Conservation (phyloP, 2,888 invertebrate genomes). For the Pristionchus mayeri region DNA sequence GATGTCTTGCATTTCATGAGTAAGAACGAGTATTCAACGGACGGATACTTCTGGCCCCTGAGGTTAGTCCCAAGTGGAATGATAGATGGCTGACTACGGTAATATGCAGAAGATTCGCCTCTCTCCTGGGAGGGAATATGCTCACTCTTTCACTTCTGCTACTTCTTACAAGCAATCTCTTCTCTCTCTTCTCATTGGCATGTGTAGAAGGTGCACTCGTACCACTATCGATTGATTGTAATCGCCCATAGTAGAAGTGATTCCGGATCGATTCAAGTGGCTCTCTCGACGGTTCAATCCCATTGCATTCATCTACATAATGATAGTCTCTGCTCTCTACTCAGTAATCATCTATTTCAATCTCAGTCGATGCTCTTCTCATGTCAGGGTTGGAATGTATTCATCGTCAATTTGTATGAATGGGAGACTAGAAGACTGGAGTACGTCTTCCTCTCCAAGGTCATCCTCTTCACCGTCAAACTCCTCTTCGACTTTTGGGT, state of each 20-base stretch:
- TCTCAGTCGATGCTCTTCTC: not conserved
- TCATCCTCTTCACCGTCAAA: constrained; percentile 15
- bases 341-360: constrained; percentile 1
- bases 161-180: constrained; percentile 1
- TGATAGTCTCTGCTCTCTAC: constrained; percentile 33
- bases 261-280: not conserved
- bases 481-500: constrained; percentile 24
- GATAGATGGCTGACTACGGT: not conserved
- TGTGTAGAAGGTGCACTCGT: not conserved
- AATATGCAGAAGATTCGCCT: constrained; percentile 1
- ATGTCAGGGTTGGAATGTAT: constrained; percentile 30
- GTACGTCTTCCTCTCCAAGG: not conserved
- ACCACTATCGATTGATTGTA: not conserved
- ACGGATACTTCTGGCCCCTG: not conserved
- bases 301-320: constrained; percentile 17
- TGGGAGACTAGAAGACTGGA: not conserved
- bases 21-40: not conserved
- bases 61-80: not conserved
- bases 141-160: constrained; percentile 8
- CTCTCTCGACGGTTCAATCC: not conserved
- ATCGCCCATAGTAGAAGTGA: not conserved
- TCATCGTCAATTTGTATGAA: constrained; percentile 6
- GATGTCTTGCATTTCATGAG: constrained; percentile 6
- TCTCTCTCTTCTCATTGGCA: constrained; percentile 32
- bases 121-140: not conserved